phyloP scores from a whole-genome alignment of 2,888 invertebrate species.

The Hyles lineata region DNA sequence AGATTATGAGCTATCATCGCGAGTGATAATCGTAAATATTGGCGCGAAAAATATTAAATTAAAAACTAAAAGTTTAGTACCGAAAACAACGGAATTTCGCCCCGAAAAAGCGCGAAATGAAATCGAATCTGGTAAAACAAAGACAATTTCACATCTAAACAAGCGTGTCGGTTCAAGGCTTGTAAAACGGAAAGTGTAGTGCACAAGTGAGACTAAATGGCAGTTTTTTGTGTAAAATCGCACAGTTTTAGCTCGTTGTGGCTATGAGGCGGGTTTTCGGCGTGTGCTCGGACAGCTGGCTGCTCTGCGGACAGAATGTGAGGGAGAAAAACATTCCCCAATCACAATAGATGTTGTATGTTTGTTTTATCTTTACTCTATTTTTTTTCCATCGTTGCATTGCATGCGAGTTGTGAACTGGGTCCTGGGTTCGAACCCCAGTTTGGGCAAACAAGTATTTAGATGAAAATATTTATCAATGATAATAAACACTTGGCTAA shows the following conservation, averaged over 20 bases:
- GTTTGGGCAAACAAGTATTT: too few species aligned
- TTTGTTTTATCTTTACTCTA: slow-evolving; percentile 70
- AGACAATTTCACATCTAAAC: slow-evolving; percentile 31
- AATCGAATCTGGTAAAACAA: slow-evolving; percentile 31
- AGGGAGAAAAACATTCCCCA: slow-evolving; percentile 68
- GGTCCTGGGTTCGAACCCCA: too few species aligned
- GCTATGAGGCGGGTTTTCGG: slow-evolving; percentile 83
- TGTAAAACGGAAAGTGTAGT: slow-evolving; percentile 29
- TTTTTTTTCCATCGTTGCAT: slow-evolving; percentile 45
- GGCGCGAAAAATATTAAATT: not conserved
- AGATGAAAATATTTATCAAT: too few species aligned
- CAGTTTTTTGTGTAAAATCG: slow-evolving; percentile 57
- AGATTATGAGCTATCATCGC: not conserved
- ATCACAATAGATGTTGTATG: slow-evolving; percentile 81
- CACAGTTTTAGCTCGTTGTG: slow-evolving; percentile 34
- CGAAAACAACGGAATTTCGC: not conserved
- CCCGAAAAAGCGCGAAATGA: slow-evolving; percentile 16
- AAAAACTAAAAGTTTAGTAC: not conserved
- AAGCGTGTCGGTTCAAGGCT: slow-evolving; percentile 20
- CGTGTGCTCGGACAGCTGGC: slow-evolving; percentile 82
- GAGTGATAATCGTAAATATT: not conserved
- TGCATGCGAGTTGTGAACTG: not conserved
- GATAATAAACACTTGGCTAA: too few species aligned
- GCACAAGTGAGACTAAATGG: slow-evolving; percentile 51
- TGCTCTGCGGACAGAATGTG: slow-evolving; percentile 83